Evolutionary conservation across 35 echinoderm and acorn worm species (phyloP), one percentile per base, ranked within the genome.

Genomic region (Diadema setosum): DNA sequence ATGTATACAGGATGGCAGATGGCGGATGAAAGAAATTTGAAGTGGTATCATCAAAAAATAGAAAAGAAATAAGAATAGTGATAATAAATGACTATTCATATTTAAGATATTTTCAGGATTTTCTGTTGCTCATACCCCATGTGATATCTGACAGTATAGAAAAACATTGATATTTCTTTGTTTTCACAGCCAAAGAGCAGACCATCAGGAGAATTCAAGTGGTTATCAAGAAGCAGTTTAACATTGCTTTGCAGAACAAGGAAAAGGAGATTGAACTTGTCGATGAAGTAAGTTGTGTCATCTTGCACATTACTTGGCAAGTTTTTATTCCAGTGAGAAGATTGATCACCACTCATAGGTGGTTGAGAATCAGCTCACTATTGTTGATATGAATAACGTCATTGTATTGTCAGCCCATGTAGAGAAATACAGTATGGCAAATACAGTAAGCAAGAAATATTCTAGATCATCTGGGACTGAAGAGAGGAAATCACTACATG

Each of bases 221-320:
- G 12, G 94, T 99, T 37, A 99, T 99, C 59, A 94, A 88, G 44
- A 91, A 94, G 25, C 92, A 99, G 40, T 99, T 99, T 90, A 49
- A 69, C 11, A 18, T 99, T 39, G 96, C 93, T 82, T 88, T 92
- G 57, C 69, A 75, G 42, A 81, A 95, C 46, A 99, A 95, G 86
- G 96, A 99, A 82, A 94, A 95, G 49, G 96, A 99, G 50, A 83
- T 99, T 5, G 89, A 95, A 81, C 4, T 94, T 12, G 90, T 94
- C 45, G 93, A 99, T 90, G 92, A 99, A 84, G 92, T 92, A 82
- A 83, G 70, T 80, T 55, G 21, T 55, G 1, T 55, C 0, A 2
- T 16, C 0, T 55, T 16, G 21, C 2, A 55, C 21, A 2, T 2
- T 21, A 55, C 49, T 16, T 55, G 0, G 49, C 14, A 16, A 0